Percentiles rank a stretch among this genome's conserved stretches.
Conservation (phyloP, 2,113 vertebrate genomes). For the Oxygymnocypris stewartii region DNA sequence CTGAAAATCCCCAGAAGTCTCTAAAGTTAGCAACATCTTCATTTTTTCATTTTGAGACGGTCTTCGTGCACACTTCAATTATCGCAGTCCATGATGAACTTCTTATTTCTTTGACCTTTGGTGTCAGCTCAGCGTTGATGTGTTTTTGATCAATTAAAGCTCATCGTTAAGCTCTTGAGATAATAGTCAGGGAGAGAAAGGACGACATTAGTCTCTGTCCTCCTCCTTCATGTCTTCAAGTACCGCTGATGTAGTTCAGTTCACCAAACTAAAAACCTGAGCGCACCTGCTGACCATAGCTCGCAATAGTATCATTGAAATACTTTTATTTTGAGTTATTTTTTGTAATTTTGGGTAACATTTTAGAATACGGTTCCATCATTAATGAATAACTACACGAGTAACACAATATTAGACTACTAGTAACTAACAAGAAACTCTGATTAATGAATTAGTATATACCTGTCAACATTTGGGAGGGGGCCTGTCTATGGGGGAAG, state of each 20-base stretch:
- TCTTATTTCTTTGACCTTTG: neutral
- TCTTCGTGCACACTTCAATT: neutral
- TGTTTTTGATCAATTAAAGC: constrained; percentile 4
- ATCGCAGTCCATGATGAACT: neutral
- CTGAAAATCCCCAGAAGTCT: neutral
- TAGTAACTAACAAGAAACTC: too few species aligned
- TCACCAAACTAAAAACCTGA: neutral
- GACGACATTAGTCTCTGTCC: neutral
- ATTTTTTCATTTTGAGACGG: neutral
- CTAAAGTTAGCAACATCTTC: neutral
- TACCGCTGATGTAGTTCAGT: neutral
- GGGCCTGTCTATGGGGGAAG: too few species aligned
- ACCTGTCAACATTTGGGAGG: too few species aligned
- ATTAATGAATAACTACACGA: too few species aligned
- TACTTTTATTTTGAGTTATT: neutral
- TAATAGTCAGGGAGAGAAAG: neutral
- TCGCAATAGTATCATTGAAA: neutral
- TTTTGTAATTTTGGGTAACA: too few species aligned
- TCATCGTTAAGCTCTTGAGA: neutral
- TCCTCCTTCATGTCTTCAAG: neutral
- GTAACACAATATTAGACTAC: too few species aligned
- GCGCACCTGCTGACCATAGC: neutral
- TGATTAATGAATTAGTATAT: too few species aligned
- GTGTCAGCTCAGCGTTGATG: neutral
- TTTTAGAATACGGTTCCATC: too few species aligned